Evolutionary conservation across 2,797 vertebrate species (phyloP).

Genomic region (Chiroxiphia lanceolata): DNA sequence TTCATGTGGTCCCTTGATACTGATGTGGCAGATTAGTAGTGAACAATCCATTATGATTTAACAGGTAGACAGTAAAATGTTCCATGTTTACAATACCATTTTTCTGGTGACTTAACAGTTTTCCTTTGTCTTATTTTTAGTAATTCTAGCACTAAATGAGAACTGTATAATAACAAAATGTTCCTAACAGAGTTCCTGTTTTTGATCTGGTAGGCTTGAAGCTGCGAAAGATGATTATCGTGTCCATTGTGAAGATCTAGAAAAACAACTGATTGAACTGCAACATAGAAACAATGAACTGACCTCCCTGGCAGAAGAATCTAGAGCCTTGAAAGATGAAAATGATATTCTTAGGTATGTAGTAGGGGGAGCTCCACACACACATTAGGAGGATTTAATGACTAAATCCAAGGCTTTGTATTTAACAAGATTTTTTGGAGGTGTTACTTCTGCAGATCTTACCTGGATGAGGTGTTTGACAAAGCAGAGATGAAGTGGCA

Average conservation of each 20-base stretch:
- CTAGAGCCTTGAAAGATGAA: conserved; percentile 92
- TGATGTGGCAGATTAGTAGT: background rate
- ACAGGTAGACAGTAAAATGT: background rate
- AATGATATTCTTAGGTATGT: conserved; percentile 91
- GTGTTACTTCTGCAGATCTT: background rate
- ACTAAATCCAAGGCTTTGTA: background rate
- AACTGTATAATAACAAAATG: background rate
- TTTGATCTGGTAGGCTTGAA: conserved; percentile 84
- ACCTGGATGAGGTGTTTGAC: background rate
- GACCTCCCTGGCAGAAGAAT: conserved; percentile 93
- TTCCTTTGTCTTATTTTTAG: background rate
- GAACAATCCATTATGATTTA: background rate
- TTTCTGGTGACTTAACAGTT: background rate
- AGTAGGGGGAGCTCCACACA: background rate
- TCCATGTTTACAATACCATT: background rate
- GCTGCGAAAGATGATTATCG: conserved; percentile 98
- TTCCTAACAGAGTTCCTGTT: background rate
- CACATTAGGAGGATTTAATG: background rate
- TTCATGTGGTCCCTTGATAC: background rate
- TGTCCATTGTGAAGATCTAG: conserved; percentile 95
- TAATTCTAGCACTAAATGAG: background rate
- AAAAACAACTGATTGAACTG: conserved; percentile 94
- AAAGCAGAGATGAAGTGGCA: background rate
- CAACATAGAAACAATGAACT: conserved; percentile 95
- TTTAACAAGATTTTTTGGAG: background rate